Evolutionary conservation across 1,140 invertebrate genomes (phyloP).

Genomic region (Drosophila dunni): DNA sequence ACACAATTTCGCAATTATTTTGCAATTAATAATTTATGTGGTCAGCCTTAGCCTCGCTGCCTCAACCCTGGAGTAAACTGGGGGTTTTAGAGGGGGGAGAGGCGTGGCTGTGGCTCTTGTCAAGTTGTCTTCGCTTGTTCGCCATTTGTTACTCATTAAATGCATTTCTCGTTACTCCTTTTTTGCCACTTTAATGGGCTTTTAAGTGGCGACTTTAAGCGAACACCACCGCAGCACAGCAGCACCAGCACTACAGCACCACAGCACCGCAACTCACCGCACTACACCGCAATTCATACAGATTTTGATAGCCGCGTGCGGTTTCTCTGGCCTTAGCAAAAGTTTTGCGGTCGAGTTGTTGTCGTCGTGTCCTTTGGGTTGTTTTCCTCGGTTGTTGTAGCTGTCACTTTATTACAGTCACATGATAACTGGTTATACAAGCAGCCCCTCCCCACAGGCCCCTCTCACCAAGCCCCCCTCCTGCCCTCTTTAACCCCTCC

Average conservation of each 20-base stretch:
- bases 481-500: too few relatives aligned
- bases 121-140: slow-evolving; percentile 29
- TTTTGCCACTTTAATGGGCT: slow-evolving; percentile 36
- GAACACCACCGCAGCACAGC: neutral
- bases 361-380: slow-evolving; percentile 31
- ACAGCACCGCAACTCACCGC: neutral
- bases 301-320: slow-evolving; percentile 42
- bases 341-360: slow-evolving; percentile 51
- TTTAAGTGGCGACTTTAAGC: slow-evolving; percentile 50
- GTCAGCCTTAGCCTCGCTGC: neutral
- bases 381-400: slow-evolving; percentile 26
- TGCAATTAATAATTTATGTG: slow-evolving; percentile 60
- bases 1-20: slow-evolving; percentile 63
- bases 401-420: slow-evolving; percentile 55
- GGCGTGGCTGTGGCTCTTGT: neutral
- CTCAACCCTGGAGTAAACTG: slow-evolving; percentile 6
- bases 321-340: slow-evolving; percentile 38
- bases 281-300: slow-evolving; percentile 17
- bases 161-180: neutral
- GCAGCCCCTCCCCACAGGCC: too few relatives aligned
- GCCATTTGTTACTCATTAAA: slow-evolving; percentile 33
- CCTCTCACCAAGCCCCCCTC: too few relatives aligned
- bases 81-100: neutral
- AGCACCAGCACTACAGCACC: too few relatives aligned
- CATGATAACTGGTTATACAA: slow-evolving; percentile 39